Evolutionary conservation across 2,888 invertebrate genomes (phyloP).

Genomic region (Leptopilina myrica): DNA sequence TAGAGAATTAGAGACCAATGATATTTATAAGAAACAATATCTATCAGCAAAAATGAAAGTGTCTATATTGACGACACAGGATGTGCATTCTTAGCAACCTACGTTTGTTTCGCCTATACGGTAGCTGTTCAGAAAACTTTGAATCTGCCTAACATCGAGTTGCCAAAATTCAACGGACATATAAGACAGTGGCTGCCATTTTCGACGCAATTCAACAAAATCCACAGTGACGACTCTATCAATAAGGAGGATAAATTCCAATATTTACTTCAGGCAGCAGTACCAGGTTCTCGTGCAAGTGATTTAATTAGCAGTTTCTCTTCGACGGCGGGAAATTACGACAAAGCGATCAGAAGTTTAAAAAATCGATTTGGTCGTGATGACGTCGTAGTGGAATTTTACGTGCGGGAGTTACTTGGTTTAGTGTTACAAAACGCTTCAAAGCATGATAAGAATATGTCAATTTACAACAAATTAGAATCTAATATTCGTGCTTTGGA

Average conservation of each 20-base stretch:
- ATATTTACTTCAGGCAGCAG: not conserved
- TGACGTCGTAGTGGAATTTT: not conserved
- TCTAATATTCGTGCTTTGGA: not conserved
- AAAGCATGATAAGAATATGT: not conserved
- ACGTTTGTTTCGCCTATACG: too few relatives aligned
- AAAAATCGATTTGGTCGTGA: not conserved
- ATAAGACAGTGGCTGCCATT: not conserved
- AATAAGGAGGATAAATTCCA: not conserved
- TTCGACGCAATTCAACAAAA: not conserved
- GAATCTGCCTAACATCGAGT: not conserved
- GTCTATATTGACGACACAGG: too few relatives aligned
- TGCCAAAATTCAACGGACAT: not conserved
- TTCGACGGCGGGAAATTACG: constrained; percentile 60
- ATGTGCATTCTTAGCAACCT: too few relatives aligned
- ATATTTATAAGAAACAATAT: not conserved
- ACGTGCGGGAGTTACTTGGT: not conserved
- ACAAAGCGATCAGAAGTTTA: constrained; percentile 56
- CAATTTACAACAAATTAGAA: not conserved
- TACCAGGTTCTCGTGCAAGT: not conserved
- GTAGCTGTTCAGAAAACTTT: not conserved
- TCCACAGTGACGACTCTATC: not conserved
- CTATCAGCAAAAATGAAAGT: too few relatives aligned
- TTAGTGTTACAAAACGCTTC: not conserved
- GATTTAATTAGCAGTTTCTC: constrained; percentile 58
- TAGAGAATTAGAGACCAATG: too few relatives aligned